Base-by-base conservation (phyloP, 2,888 invertebrate genomes). In the Brachylomia viminalis region DNA sequence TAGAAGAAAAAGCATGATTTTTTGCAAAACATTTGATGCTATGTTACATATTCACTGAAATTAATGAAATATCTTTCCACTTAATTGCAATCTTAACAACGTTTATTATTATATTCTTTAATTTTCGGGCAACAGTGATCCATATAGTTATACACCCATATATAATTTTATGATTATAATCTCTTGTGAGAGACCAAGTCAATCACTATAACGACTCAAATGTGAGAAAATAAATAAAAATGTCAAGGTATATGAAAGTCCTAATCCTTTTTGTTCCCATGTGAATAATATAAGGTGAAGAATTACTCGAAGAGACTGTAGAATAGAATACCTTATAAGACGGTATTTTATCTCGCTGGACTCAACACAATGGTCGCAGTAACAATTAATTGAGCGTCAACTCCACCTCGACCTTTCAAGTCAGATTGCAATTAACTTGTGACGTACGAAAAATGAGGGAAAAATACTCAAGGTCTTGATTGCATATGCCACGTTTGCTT, bases 321-420 rank as follows among this genome's bases (percentile, higher is more conserved):
- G 52, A 69, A 59, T 59, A 59, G 38, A 62, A 23, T 54, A 33
- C 13, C 23, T 45, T 38, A 59, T 27, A 49, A 33, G 45, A 56
- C 17, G 23, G 23, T 47, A 58, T 47, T 72, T 72, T 82, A 81
- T 85, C 56, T 75, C 72, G 75, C 82, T 84, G 80, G 87, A 86
- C 82, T 85, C 70, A 81, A 84, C 62, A 87, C 83, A 89, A 86
- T 87, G 61, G 72, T 69, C 59, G 68, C 59, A 75, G 80, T 82
- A 73, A 64, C 52, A 73, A 79, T 83, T 86, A 90, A 92, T 88
- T 86, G 80, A 84, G 77, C 80, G 72, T 87, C 80, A 84, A 83
- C 84, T 82, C 76, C 76, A 85, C 79, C 84, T 87, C 78, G 85
- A 79, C 81, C 80, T 85, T 75, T 83, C 61, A 69, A 86, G 81